phyloP scores from a whole-genome alignment of 2,888 invertebrate genomes.

The Pycnomerus fuliginosus region DNA sequence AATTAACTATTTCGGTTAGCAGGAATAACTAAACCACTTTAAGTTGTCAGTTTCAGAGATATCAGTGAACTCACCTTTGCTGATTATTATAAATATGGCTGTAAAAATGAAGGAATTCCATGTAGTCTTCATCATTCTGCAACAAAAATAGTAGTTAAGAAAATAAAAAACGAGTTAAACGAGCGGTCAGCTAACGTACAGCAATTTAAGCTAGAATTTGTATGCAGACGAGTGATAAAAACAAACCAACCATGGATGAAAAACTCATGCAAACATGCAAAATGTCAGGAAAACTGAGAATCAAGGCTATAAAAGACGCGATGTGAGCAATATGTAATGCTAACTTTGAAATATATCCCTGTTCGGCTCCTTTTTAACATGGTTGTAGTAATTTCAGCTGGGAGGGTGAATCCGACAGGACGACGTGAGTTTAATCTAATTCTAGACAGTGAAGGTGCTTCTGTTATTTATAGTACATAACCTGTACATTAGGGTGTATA shows the following conservation, averaged over 20 bases:
- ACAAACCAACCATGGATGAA: slow-evolving; percentile 8
- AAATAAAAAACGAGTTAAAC: no score
- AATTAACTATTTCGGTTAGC: no score
- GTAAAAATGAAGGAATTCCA: no score
- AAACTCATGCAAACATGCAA: slow-evolving; percentile 23
- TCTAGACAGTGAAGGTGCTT: slow-evolving; percentile 25
- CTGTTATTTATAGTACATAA: slow-evolving; percentile 25
- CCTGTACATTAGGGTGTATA: slow-evolving; percentile 20
- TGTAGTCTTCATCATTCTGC: no score
- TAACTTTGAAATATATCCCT: slow-evolving; percentile 32
- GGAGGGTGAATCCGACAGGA: slow-evolving; percentile 16
- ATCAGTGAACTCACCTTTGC: no score
- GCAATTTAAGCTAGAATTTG: slow-evolving; percentile 8
- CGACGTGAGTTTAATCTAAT: slow-evolving; percentile 26
- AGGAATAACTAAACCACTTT: no score
- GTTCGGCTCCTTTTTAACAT: slow-evolving; percentile 17
- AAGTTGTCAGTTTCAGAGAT: no score
- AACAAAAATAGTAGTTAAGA: no score
- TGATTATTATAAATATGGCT: no score
- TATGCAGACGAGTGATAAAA: slow-evolving; percentile 8
- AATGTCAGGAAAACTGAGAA: slow-evolving; percentile 26
- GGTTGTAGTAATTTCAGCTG: slow-evolving; percentile 13
- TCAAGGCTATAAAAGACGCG: slow-evolving; percentile 32
- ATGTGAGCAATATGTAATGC: slow-evolving; percentile 32
- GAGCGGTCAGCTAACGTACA: no score